phyloP scores from a whole-genome alignment of 2,888 invertebrate species.

The Pseudococcus jackbeardsleyi region DNA sequence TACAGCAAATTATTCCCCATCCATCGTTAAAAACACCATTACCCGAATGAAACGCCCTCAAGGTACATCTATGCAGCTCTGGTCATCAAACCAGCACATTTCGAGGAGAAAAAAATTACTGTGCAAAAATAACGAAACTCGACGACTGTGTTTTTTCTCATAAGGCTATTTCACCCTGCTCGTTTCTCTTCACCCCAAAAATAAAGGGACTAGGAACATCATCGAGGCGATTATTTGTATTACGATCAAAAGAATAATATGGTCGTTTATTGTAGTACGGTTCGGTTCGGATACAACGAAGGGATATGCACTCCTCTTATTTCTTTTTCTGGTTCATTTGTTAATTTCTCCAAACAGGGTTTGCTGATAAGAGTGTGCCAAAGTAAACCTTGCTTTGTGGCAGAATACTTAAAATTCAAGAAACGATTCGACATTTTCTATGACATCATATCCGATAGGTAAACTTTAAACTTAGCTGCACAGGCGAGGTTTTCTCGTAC shows the following conservation, averaged over 20 bases:
- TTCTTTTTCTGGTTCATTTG: slow-evolving; percentile 13
- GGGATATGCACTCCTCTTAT: neutral
- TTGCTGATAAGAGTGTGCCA: neutral
- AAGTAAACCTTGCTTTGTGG: neutral
- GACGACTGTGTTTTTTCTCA: slow-evolving; percentile 7
- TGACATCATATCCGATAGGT: neutral
- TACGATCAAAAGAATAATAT: slow-evolving; percentile 7
- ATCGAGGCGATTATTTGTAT: neutral
- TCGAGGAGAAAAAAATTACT: too few relatives aligned
- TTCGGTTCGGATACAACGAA: neutral
- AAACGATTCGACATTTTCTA: neutral
- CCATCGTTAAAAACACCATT: too few relatives aligned
- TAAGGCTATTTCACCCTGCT: neutral
- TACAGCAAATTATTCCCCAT: too few relatives aligned
- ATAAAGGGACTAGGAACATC: neutral
- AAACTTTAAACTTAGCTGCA: neutral
- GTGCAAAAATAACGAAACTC: neutral
- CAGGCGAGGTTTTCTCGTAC: too few relatives aligned
- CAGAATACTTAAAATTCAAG: neutral
- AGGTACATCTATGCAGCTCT: too few relatives aligned
- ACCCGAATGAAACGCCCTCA: too few relatives aligned
- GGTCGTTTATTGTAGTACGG: neutral
- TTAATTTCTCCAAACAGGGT: neutral
- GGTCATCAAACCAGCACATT: too few relatives aligned
- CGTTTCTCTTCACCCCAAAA: neutral